phyloP scores from a whole-genome alignment of 2,888 invertebrate genomes.

The Dorcus hopei region DNA sequence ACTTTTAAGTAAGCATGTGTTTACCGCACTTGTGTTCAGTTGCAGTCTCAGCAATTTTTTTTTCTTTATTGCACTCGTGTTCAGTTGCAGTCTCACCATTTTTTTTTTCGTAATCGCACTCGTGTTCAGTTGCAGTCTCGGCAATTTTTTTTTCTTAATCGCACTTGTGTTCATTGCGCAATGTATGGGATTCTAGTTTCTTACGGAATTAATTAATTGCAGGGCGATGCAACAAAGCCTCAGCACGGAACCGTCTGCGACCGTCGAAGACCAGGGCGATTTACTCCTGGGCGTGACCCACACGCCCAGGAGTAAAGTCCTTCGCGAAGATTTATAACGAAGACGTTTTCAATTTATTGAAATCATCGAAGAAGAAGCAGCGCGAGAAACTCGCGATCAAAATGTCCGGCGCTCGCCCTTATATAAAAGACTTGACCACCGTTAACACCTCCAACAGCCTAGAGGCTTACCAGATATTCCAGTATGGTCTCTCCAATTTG shows the following conservation, averaged over 20 bases:
- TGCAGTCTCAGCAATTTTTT: not conserved
- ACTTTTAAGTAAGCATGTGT: slow-evolving; percentile 25
- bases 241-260: slow-evolving; percentile 17
- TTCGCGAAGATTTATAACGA: slow-evolving; percentile 92
- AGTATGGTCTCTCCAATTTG: slow-evolving; percentile 72
- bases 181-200: too few species aligned
- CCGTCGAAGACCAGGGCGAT: slow-evolving; percentile 3
- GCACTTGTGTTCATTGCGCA: too few species aligned
- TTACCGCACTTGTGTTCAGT: not conserved
- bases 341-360: slow-evolving; percentile 76
- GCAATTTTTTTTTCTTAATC: too few species aligned
- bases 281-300: slow-evolving; percentile 42
- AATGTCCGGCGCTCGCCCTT: slow-evolving; percentile 35
- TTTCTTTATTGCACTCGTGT: too few species aligned
- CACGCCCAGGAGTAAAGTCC: too few species aligned
- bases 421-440: slow-evolving; percentile 46
- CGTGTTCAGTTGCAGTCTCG: too few species aligned
- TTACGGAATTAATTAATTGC: not conserved
- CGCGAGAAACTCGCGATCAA: slow-evolving; percentile 60
- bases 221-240: slow-evolving; percentile 21
- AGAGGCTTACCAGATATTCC: slow-evolving; percentile 77
- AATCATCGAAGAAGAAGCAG: slow-evolving; percentile 38
- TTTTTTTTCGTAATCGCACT: too few species aligned
- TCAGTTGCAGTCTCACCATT: too few species aligned
- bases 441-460: slow-evolving; percentile 54